These are phyloP conservation scores for Rattus rattus DNA, from an alignment of 2,113 vertebrate species.

Conservation along the genomic window DNA sequence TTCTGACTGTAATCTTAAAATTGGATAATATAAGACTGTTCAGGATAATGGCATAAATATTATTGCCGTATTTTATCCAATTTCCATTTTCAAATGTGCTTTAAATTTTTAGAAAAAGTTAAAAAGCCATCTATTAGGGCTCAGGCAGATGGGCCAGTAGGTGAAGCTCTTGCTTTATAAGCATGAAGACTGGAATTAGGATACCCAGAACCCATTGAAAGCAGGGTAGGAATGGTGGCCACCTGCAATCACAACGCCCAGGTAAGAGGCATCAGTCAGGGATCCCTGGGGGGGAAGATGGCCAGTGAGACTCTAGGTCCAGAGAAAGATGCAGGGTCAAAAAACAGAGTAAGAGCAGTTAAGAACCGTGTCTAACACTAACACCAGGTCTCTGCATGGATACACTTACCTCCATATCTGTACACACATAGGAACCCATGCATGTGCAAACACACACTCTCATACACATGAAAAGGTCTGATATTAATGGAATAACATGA, in stretches of 20 bases:
- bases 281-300: no score
- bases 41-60: background rate
- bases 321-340: background rate
- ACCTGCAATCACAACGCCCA: background rate
- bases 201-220: background rate
- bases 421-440: background rate
- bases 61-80: background rate
- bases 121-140: background rate
- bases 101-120: background rate
- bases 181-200: background rate
- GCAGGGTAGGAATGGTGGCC: no score
- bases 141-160: background rate
- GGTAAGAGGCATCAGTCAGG: no score
- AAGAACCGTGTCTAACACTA: background rate
- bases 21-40: background rate
- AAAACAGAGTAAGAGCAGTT: no score
- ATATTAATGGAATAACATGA: background rate
- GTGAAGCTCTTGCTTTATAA: background rate
- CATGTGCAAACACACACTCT: background rate
- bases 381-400: background rate
- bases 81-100: background rate
- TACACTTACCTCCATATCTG: background rate
- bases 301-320: background rate
- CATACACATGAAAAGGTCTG: background rate
- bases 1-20: conserved; percentile 1